A percentile compares a stretch with the other conserved stretches of the same genome.
Conservation (phyloP, 2,888 invertebrate genomes). For the Nephrocerus scutellatus region DNA sequence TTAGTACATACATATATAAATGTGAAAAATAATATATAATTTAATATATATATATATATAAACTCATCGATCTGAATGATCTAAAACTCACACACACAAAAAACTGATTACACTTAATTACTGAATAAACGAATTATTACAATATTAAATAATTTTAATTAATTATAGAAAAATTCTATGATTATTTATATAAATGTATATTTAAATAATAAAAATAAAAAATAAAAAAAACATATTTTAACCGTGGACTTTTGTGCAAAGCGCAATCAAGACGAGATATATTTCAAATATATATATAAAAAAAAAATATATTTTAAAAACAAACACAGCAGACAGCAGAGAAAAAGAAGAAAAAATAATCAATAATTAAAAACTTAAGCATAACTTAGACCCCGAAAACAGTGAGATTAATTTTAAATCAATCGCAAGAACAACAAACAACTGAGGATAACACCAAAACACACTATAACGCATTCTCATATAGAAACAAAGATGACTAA, state of each 20-base stretch:
- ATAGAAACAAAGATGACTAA: conserved; percentile 42
- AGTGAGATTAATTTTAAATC: conserved; percentile 40
- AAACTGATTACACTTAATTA: not conserved
- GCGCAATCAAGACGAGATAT: conserved; percentile 42
- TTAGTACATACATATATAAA: conserved; percentile 25
- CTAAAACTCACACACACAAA: conserved; percentile 30
- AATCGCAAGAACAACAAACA: conserved; percentile 23
- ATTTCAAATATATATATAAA: conserved; percentile 19
- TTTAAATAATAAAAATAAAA: conserved; percentile 17
- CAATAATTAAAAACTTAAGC: conserved; percentile 19
- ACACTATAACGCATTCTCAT: conserved; percentile 5
- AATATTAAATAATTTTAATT: conserved; percentile 11
- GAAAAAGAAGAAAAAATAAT: conserved; percentile 21
- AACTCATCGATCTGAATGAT: conserved; percentile 35
- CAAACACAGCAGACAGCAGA: conserved; percentile 16
- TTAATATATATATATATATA: conserved; percentile 21
- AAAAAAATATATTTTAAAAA: conserved; percentile 17
- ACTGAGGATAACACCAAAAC: conserved; percentile 6
- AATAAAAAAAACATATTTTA: conserved; percentile 18
- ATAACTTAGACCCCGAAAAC: conserved; percentile 27
- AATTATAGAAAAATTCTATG: not conserved
- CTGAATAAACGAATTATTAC: conserved; percentile 17
- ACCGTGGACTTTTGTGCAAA: conserved; percentile 45
- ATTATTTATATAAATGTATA: conserved; percentile 20
- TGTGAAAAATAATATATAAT: conserved; percentile 3